Conservation (phyloP, 1,140 invertebrate genomes). For the Eumaeus atala region DNA sequence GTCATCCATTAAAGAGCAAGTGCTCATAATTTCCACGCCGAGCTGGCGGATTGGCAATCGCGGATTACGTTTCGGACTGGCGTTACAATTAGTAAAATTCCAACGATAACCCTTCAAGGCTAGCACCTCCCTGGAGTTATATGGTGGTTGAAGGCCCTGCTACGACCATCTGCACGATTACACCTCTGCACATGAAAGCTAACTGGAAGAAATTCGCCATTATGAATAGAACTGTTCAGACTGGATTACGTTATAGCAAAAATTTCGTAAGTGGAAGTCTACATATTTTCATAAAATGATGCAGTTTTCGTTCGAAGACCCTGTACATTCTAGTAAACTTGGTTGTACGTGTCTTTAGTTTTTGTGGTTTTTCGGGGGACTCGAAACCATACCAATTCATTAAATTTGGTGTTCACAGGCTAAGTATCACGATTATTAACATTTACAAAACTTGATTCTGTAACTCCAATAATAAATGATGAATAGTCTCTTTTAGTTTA, state of each 20-base stretch:
- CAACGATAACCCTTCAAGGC: too few species aligned
- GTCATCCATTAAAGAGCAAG: too few species aligned
- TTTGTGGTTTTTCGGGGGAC: background rate
- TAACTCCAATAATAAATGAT: background rate
- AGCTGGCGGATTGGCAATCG: too few species aligned
- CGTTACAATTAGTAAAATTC: too few species aligned
- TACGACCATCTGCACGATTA: too few species aligned
- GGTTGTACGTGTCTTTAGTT: background rate
- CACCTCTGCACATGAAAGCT: background rate
- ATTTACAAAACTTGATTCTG: background rate
- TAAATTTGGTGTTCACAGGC: background rate
- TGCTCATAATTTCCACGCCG: too few species aligned
- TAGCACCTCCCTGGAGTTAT: too few species aligned
- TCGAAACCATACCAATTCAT: constrained; percentile 1
- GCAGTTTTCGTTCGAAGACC: background rate
- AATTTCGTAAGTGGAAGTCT: background rate
- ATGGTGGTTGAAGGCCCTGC: too few species aligned
- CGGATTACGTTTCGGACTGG: too few species aligned
- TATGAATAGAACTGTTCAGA: background rate
- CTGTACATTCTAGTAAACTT: background rate
- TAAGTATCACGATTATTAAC: background rate
- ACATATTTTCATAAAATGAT: background rate
- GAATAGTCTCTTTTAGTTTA: background rate
- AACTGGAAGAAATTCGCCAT: background rate
- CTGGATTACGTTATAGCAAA: background rate